Conservation (phyloP, 2,113 vertebrate genomes). For the Prunella himalayana region DNA sequence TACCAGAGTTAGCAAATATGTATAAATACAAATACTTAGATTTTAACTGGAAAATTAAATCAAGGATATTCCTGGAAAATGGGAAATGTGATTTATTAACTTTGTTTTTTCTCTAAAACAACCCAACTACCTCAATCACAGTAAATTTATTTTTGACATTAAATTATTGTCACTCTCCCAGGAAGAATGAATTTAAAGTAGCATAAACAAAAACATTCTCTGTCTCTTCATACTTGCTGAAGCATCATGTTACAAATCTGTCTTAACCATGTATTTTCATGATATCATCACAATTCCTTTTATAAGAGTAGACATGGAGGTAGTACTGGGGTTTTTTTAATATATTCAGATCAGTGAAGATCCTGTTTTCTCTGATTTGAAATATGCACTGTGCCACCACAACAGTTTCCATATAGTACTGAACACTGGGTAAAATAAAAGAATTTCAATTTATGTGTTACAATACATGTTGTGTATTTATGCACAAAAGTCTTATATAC, state of each 20-base stretch:
- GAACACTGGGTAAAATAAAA: not conserved
- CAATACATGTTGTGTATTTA: not conserved
- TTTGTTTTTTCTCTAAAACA: conserved; percentile 31
- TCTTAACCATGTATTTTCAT: not conserved
- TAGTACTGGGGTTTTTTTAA: not conserved
- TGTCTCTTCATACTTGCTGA: not conserved
- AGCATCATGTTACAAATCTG: not conserved
- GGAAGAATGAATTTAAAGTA: not conserved
- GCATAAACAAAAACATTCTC: not conserved
- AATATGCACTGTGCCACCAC: not conserved
- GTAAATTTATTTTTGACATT: conserved; percentile 33
- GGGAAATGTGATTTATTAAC: conserved; percentile 39
- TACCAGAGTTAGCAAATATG: conserved; percentile 36
- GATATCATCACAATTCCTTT: not conserved
- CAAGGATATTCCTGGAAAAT: conserved; percentile 29
- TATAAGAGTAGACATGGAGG: not conserved
- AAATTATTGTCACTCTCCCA: not conserved
- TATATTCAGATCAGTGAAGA: not conserved
- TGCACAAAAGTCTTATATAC: not conserved
- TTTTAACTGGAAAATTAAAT: conserved; percentile 9
- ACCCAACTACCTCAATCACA: not conserved
- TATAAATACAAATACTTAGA: not conserved
- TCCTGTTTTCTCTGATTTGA: not conserved
- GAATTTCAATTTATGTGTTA: not conserved
- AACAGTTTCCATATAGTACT: not conserved